phyloP scores from a whole-genome alignment of 2,888 invertebrate species.

The Drosophila differens region DNA sequence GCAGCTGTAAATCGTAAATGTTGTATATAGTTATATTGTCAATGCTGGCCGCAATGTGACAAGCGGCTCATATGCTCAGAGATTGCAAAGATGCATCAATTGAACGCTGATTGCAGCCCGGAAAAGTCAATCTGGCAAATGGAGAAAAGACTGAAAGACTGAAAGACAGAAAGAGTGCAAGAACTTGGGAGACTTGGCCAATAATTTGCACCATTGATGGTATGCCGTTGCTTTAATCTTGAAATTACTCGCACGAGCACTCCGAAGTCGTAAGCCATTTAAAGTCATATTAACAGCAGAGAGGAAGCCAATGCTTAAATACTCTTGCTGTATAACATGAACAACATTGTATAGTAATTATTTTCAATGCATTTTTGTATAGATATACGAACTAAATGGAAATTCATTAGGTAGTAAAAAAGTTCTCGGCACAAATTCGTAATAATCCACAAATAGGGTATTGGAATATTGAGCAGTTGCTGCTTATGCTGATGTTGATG shows the following conservation, averaged over 20 bases:
- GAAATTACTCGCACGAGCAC: constrained; percentile 32
- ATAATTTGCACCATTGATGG: constrained; percentile 50
- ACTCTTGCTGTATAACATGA: constrained; percentile 8
- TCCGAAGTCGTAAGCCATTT: constrained; percentile 36
- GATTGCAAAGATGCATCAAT: constrained; percentile 49
- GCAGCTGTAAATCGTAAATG: constrained; percentile 37
- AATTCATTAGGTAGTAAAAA: background rate
- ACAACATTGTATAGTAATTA: background rate
- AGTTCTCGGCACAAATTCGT: no score
- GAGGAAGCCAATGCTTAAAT: constrained; percentile 6
- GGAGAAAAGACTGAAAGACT: background rate
- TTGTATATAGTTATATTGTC: constrained; percentile 18
- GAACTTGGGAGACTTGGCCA: constrained; percentile 34
- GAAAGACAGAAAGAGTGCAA: constrained; percentile 14
- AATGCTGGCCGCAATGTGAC: constrained; percentile 39
- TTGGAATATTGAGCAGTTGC: background rate
- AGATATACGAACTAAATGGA: background rate
- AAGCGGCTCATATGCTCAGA: constrained; percentile 62
- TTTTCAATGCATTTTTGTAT: background rate
- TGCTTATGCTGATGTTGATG: background rate
- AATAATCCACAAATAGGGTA: background rate
- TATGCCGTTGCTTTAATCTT: constrained; percentile 70
- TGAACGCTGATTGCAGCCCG: constrained; percentile 47
- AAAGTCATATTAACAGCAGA: constrained; percentile 51
- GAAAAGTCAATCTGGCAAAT: constrained; percentile 70